Conservation (phyloP, 1,140 invertebrate species). For the Drosophila bocqueti region DNA sequence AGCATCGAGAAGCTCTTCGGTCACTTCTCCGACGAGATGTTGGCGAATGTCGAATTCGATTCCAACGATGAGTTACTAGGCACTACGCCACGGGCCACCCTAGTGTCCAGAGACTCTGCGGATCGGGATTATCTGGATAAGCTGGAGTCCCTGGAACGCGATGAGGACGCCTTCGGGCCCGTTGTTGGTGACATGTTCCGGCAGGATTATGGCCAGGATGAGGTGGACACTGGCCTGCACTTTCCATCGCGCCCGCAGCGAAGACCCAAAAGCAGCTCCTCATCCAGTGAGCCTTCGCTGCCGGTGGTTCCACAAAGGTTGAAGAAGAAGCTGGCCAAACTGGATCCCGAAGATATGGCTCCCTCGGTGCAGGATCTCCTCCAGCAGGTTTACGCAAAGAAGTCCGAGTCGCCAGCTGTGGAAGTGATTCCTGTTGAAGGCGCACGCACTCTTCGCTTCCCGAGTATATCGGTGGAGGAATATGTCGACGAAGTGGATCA, state of each 20-base stretch:
- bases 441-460: conserved; percentile 42
- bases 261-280: conserved; percentile 73
- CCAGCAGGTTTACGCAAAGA: conserved; percentile 35
- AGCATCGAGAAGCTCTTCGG: conserved; percentile 81
- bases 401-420: background rate
- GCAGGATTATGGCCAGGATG: conserved; percentile 15
- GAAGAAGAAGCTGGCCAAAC: conserved; percentile 69
- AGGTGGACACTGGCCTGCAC: conserved; percentile 44
- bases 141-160: conserved; percentile 61
- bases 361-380: conserved; percentile 80
- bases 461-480: conserved; percentile 40
- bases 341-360: conserved; percentile 71
- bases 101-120: conserved; percentile 20
- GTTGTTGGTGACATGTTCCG: conserved; percentile 3
- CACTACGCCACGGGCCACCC: conserved; percentile 51
- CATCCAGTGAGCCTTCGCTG: conserved; percentile 66
- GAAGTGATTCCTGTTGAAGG: background rate
- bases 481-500: conserved; percentile 23
- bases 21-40: conserved; percentile 77
- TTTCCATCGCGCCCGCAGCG: conserved; percentile 73
- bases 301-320: conserved; percentile 71
- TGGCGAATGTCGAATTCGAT: conserved; percentile 80
- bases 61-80: conserved; percentile 78
- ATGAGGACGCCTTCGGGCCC: conserved; percentile 33
- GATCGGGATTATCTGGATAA: conserved; percentile 69